Percentiles rank a stretch among this genome's conserved stretches.
Evolutionary conservation across 2,113 vertebrate species (phyloP).

Genomic region (Lethenteron camtschaticum): DNA sequence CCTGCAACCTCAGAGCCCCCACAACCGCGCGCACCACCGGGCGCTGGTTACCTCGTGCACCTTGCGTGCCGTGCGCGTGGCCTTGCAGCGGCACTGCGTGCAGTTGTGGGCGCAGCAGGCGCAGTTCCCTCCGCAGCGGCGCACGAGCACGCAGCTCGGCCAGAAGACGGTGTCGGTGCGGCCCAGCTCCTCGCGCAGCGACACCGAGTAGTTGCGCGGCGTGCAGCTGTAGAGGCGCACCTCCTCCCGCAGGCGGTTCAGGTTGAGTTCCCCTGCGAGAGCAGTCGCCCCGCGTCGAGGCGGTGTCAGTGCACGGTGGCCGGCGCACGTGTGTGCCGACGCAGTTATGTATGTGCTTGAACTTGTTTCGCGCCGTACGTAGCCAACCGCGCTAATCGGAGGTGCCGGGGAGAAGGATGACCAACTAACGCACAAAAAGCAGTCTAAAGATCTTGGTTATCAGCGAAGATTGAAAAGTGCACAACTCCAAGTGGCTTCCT

Average conservation of each 20-base stretch:
- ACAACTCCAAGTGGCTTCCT: too few relatives aligned
- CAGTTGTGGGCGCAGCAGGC: conserved; percentile 67
- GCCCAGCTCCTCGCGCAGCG: conserved; percentile 66
- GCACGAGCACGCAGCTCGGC: conserved; percentile 82
- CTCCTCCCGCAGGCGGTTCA: conserved; percentile 74
- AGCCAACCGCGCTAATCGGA: too few relatives aligned
- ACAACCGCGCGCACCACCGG: conserved; percentile 51
- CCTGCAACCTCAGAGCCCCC: too few relatives aligned
- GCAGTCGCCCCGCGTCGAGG: too few relatives aligned
- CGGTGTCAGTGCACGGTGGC: too few relatives aligned
- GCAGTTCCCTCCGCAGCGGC: conserved; percentile 90
- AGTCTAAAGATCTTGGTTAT: too few relatives aligned
- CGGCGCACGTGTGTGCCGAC: too few relatives aligned
- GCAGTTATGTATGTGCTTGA: too few relatives aligned
- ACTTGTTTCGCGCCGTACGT: too few relatives aligned
- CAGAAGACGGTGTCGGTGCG: conserved; percentile 86
- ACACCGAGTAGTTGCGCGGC: conserved; percentile 75
- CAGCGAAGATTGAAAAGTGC: too few relatives aligned
- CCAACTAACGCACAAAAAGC: too few relatives aligned
- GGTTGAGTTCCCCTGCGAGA: conserved; percentile 8
- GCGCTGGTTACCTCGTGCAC: conserved; percentile 78
- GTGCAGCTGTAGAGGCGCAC: conserved; percentile 78
- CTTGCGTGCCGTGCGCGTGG: conserved; percentile 61
- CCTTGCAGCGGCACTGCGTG: conserved; percentile 64
- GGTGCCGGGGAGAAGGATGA: too few relatives aligned